Conservation (phyloP, 2,113 vertebrate species). For the Motacilla tschutschensis region DNA sequence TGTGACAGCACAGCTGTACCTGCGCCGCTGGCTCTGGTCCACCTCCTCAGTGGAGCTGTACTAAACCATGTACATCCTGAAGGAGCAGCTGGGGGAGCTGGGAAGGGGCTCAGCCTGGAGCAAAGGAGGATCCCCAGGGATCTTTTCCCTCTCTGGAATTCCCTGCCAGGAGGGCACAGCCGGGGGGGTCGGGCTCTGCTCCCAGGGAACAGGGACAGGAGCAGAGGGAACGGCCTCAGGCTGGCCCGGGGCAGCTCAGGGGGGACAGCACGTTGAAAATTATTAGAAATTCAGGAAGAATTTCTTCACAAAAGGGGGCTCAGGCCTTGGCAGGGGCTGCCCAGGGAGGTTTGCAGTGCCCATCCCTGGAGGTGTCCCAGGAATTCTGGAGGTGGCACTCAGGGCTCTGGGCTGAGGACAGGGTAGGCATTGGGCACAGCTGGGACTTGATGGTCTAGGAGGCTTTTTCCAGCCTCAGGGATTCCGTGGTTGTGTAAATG, state of each 20-base stretch:
- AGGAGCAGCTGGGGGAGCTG: background rate
- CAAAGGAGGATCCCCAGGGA: background rate
- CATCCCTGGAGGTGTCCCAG: background rate
- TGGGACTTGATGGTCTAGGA: fast-evolving
- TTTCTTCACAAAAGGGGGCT: background rate
- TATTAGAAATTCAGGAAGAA: background rate
- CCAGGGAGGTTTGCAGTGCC: background rate
- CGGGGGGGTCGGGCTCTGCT: fast-evolving
- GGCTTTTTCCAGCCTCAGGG: background rate
- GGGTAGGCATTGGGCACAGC: fast-evolving
- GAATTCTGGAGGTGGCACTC: background rate
- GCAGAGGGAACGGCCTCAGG: background rate
- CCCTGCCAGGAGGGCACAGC: background rate
- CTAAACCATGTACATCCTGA: fast-evolving
- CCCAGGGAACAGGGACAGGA: background rate
- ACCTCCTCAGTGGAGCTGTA: background rate
- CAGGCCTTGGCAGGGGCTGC: background rate
- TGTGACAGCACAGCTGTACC: background rate
- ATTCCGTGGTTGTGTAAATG: background rate
- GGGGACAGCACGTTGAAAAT: background rate
- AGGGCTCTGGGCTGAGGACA: background rate
- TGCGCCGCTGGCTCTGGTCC: fast-evolving
- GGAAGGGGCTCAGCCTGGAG: background rate
- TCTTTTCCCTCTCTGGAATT: no score
- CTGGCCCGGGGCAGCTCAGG: background rate